Evolutionary conservation across 1,140 invertebrate genomes (phyloP).

Genomic region (Saccostrea echinata): DNA sequence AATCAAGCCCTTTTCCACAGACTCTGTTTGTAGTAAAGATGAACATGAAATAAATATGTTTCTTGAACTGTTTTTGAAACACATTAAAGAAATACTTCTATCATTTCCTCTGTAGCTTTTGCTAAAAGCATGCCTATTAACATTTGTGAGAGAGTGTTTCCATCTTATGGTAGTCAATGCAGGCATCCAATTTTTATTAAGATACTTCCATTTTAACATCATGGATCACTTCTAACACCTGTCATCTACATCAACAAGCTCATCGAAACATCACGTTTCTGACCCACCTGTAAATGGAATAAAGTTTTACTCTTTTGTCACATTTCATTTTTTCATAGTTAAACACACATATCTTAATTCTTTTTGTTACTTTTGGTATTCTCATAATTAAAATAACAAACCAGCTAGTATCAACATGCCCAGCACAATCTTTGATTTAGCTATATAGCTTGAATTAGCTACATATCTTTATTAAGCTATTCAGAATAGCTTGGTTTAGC

Average conservation of each 20-base stretch:
- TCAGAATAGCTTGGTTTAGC: too few species aligned
- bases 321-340: too few species aligned
- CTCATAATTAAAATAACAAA: too few species aligned
- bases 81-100: not conserved
- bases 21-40: not conserved
- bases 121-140: not conserved
- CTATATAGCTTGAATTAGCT: too few species aligned
- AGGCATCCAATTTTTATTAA: not conserved
- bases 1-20: not conserved
- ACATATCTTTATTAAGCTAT: too few species aligned
- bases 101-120: not conserved
- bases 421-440: too few species aligned
- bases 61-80: not conserved
- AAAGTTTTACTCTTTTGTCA: not conserved
- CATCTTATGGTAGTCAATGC: not conserved
- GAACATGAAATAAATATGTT: not conserved
- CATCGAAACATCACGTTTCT: not conserved
- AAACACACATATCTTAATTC: too few species aligned
- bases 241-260: not conserved
- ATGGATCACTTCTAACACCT: not conserved
- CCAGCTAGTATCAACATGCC: too few species aligned
- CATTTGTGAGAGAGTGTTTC: not conserved
- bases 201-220: not conserved
- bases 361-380: too few species aligned
- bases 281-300: not conserved